These are phyloP conservation scores for Pterois miles DNA, from an alignment of 2,797 vertebrate species.

Conservation along the genomic window DNA sequence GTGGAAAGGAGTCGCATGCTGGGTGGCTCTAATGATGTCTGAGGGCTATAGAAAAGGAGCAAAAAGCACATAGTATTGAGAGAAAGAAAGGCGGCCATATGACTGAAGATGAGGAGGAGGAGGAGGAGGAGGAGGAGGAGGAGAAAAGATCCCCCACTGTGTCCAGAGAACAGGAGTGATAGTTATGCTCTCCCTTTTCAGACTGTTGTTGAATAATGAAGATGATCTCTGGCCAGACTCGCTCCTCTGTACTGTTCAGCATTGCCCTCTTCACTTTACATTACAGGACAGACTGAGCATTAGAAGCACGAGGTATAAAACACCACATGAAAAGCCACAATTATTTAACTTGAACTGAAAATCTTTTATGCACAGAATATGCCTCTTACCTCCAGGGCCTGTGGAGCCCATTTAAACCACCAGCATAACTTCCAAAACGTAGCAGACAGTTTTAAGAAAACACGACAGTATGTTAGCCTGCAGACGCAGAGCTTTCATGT, in stretches of 20 bases:
- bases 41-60: constrained; percentile 69
- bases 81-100: constrained; percentile 42
- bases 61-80: constrained; percentile 51
- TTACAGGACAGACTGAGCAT: neutral
- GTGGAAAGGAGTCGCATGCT: constrained; percentile 75
- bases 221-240: constrained; percentile 48
- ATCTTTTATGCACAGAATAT: neutral
- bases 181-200: constrained; percentile 36
- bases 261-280: constrained; percentile 32
- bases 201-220: constrained; percentile 62
- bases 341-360: neutral
- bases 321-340: neutral
- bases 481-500: neutral
- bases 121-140: constrained; percentile 22
- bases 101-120: constrained; percentile 36
- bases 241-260: constrained; percentile 31
- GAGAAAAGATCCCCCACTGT: constrained; percentile 42
- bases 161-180: constrained; percentile 52
- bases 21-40: constrained; percentile 80
- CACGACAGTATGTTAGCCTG: neutral
- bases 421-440: neutral
- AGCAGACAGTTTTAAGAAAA: neutral
- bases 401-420: constrained; percentile 1
- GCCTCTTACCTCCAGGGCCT: neutral
- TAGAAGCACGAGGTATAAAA: neutral